phyloP scores from a whole-genome alignment of 2,113 vertebrate genomes.

The Entomyzon cyanotis region DNA sequence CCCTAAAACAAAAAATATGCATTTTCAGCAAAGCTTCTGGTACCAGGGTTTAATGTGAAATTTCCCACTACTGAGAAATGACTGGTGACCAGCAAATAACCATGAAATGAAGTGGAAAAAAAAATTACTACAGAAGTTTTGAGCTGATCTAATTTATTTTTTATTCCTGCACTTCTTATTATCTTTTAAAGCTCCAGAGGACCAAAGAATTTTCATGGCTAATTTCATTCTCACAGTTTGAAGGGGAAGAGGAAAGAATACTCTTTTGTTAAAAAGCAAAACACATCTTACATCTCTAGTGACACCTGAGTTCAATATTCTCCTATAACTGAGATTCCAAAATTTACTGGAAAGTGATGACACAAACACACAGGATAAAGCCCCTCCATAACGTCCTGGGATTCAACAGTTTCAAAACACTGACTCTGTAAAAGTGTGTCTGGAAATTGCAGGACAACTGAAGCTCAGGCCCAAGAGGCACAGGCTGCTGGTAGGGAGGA shows the following conservation, averaged over 20 bases:
- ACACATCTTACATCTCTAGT: not conserved
- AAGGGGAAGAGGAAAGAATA: not conserved
- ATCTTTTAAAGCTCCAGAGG: not conserved
- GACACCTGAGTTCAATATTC: not conserved
- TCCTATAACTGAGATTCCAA: not conserved
- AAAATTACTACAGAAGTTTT: not conserved
- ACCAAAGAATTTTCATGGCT: not conserved
- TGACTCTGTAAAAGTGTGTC: not conserved
- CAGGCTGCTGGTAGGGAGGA: not conserved
- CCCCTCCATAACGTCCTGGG: not conserved
- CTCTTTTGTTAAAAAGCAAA: not conserved
- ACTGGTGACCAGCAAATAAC: not conserved
- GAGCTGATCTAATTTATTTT: not conserved
- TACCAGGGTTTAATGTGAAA: not conserved
- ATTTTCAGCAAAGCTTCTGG: not conserved
- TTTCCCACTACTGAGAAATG: not conserved
- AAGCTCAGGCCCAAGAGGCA: not conserved
- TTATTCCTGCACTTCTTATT: not conserved
- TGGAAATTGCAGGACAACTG: not conserved
- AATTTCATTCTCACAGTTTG: not conserved
- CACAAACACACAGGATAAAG: constrained; percentile 8
- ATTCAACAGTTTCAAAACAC: not conserved
- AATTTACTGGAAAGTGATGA: constrained; percentile 2
- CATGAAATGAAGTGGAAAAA: not conserved
- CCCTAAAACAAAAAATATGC: not conserved